Evolutionary conservation across 2,888 invertebrate species (phyloP), one percentile per base, ranked within the genome.

Genomic region (Spodoptera exigua): DNA sequence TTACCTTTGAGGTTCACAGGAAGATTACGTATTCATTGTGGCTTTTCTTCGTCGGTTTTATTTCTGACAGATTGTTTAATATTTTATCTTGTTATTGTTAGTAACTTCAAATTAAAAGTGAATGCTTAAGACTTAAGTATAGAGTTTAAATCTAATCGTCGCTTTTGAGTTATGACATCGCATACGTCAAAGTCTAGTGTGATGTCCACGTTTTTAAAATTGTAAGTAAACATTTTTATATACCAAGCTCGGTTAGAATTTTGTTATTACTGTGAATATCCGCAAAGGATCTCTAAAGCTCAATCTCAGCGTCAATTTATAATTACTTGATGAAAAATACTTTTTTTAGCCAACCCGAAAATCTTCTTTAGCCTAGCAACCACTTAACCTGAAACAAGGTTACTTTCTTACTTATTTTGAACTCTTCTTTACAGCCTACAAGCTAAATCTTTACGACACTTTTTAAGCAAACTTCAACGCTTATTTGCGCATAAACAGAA

Each of bases 401-500:
- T 39, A 12, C 34, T 17, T 16, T 44, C 2, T 27, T 35, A 57
- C 32, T 67, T 63, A 37, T 56, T 70, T 61, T 54, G 37, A 58
- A 62, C 39, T 43, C 41, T 59, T 52, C 40, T 58, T 66, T 55
- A 55, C 40, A 43, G 47, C 37, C 61, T 62, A 49, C 44, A 49
- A 61, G 51, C 46, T 63, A 65, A 64, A 65, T 56, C 44, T 77
- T 69, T 54, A 65, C 45, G 63, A 57, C 56, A 64, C 55, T 63
- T 74, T 73, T 70, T 74, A 49, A 61, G 37, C 45, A 70, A 77
- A 78, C 60, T 79, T 70, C 52, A 57, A 64, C 63, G 52, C 61
- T 76, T 70, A 82, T 81, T 81, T 78, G 73, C 51, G 53, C 66
- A 68, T 76, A 72, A 77, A 69, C 41, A 57, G 37, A 60, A 59